A percentile compares a stretch with the other conserved stretches of the same genome.
phyloP scores from a whole-genome alignment of 1,140 invertebrate genomes.

The Aphelenchoides besseyi region DNA sequence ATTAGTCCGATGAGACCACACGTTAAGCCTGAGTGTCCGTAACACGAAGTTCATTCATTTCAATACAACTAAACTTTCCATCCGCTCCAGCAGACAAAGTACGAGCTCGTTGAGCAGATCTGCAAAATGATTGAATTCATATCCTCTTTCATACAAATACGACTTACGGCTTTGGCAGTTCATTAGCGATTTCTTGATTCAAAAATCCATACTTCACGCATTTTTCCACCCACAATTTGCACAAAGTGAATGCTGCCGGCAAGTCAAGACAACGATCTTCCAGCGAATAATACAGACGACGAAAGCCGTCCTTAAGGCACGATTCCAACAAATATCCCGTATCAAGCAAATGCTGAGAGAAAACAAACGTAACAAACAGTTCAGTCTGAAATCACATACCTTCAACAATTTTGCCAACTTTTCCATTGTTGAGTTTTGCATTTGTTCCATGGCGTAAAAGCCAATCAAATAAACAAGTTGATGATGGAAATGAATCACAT shows the following conservation, averaged over 20 bases:
- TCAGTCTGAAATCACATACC: constrained; percentile 16
- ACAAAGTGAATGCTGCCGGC: constrained; percentile 44
- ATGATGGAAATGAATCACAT: constrained; percentile 45
- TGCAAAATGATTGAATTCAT: not conserved
- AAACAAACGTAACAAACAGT: not conserved
- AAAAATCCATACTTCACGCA: constrained; percentile 33
- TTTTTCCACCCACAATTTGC: constrained; percentile 46
- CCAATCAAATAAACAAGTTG: constrained; percentile 45
- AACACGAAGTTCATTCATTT: not conserved
- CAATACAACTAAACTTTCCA: not conserved
- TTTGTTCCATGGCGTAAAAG: constrained; percentile 43
- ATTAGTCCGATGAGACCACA: constrained; percentile 4
- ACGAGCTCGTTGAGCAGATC: constrained; percentile 8
- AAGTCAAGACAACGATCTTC: constrained; percentile 42
- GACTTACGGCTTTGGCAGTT: constrained; percentile 36
- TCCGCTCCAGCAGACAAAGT: constrained; percentile 1
- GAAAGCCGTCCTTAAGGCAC: constrained; percentile 40
- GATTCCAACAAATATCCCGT: constrained; percentile 34
- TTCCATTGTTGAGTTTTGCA: constrained; percentile 42
- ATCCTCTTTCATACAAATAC: not conserved
- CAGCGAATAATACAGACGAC: constrained; percentile 33
- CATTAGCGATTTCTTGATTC: constrained; percentile 23
- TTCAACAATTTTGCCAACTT: constrained; percentile 33
- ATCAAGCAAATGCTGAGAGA: constrained; percentile 33
- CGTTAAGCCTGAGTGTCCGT: constrained; percentile 14